Base-by-base conservation (phyloP, 1,140 invertebrate species). In the Pseudachorutes palmiensis region DNA sequence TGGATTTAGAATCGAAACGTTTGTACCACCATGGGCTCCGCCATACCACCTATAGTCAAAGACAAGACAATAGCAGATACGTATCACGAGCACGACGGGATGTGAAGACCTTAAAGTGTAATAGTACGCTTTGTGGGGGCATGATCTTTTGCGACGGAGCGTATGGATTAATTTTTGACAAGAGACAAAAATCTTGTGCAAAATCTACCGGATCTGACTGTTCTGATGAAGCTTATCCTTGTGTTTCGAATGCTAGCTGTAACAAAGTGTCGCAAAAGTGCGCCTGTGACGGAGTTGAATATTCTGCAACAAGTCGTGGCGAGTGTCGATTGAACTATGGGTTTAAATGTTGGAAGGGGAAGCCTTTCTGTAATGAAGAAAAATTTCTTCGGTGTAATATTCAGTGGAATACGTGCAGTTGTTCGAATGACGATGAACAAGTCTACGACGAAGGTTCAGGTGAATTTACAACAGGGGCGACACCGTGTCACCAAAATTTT, bases 271-370 rank as follows among this genome's bases (percentile, higher is more conserved):
- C 5, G 5, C 51, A 16, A 55, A 24, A 24, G 24, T 55, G 51
- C 24, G 24, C 12, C 12, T 55, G 51, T 22, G 51, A 55, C 51
- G 3, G 3, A 9, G 5, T 5, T 24, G 9, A 55, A 16, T 26
- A 16, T 26, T 55, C 51, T 14, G 3, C 51, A 22, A 55, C 14
- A 5, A 14, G 9, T 55, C 5, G 3, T 26, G 51, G 51, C 5
- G 51, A 55, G 24, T 55, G 51, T 26, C 51, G 51, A 55, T 24
- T 55, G 24, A 55, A 55, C 24, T 55, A 55, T 55, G 51, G 51
- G 24, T 16, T 5, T 26, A 5, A 55, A 5, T 55, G 51, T 55
- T 3, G 14, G 14, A 26, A 26, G 12, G 51, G 5, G 5, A 26
- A 14, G 12, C 14, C 5, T 55, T 24, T 19, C 12, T 55, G 51